These are phyloP conservation scores for Temnothorax nylanderi DNA, from an alignment of 1,140 invertebrate genomes.

Conservation along the genomic window DNA sequence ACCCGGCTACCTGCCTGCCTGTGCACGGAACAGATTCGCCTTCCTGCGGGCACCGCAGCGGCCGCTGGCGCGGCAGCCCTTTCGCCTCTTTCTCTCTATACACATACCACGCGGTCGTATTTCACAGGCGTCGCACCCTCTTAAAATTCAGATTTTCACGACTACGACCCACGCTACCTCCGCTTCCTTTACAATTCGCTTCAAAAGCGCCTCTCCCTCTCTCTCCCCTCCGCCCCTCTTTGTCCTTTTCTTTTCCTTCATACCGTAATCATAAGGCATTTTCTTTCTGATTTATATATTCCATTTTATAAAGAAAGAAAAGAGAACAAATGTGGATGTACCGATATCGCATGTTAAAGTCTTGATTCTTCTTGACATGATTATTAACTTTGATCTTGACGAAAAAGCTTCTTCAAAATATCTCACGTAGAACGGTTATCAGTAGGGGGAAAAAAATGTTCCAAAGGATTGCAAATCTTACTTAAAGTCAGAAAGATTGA, in stretches of 20 bases:
- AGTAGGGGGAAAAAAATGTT: not conserved
- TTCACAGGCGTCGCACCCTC: slow-evolving; percentile 67
- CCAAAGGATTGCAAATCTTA: not conserved
- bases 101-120: slow-evolving; percentile 55
- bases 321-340: not conserved
- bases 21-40: slow-evolving; percentile 59
- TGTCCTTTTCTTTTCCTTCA: not conserved
- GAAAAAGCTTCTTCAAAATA: not conserved
- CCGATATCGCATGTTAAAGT: not conserved
- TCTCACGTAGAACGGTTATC: not conserved
- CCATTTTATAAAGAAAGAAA: not conserved
- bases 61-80: not conserved
- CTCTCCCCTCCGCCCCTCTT: not conserved
- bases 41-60: slow-evolving; percentile 43
- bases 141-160: slow-evolving; percentile 70
- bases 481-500: not conserved
- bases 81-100: slow-evolving; percentile 38
- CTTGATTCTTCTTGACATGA: not conserved
- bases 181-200: slow-evolving; percentile 50
- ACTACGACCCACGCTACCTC: slow-evolving; percentile 52
- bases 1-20: slow-evolving; percentile 12
- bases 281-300: slow-evolving; percentile 40
- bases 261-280: slow-evolving; percentile 10
- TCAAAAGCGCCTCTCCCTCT: slow-evolving; percentile 17
- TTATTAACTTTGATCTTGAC: not conserved